Percentiles rank a stretch among this genome's conserved stretches.
Conservation (phyloP, 1,140 invertebrate genomes). For the Drosophila bocki region DNA sequence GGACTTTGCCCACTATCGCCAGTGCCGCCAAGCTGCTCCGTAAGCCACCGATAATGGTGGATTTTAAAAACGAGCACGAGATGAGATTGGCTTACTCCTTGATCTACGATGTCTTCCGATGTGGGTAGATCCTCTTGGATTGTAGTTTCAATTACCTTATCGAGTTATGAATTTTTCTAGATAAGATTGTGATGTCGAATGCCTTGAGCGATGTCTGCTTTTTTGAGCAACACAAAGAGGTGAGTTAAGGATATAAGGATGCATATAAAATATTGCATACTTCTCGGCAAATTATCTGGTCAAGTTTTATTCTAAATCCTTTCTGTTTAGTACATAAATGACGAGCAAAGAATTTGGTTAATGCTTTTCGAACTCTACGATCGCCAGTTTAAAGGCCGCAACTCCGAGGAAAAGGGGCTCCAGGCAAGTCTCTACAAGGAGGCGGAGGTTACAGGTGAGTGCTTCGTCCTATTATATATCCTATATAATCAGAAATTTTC, state of each 20-base stretch:
- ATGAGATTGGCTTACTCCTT: conserved; percentile 91
- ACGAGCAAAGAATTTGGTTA: conserved; percentile 87
- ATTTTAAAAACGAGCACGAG: conserved; percentile 90
- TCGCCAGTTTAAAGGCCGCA: conserved; percentile 86
- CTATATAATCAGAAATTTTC: not conserved
- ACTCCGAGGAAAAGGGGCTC: conserved; percentile 70
- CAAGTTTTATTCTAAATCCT: not conserved
- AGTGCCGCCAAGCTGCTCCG: conserved; percentile 87
- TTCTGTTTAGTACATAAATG: conserved; percentile 58
- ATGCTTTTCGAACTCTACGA: conserved; percentile 88
- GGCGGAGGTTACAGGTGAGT: conserved; percentile 84
- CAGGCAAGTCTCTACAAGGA: conserved; percentile 85
- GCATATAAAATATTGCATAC: not conserved
- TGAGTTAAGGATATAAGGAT: conserved; percentile 64
- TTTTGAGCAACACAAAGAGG: conserved; percentile 87
- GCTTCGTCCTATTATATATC: too few relatives aligned
- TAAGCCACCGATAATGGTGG: conserved; percentile 86
- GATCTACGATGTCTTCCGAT: conserved; percentile 92
- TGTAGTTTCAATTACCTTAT: conserved; percentile 69
- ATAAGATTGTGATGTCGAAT: conserved; percentile 89
- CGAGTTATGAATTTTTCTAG: conserved; percentile 85
- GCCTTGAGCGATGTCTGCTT: conserved; percentile 89
- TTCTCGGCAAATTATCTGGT: not conserved
- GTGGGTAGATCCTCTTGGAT: conserved; percentile 89
- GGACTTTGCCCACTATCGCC: conserved; percentile 86